Percentiles rank a stretch among this genome's conserved stretches.
phyloP scores from a whole-genome alignment of 2,113 vertebrate species.

The Daphoenositta chrysoptera region DNA sequence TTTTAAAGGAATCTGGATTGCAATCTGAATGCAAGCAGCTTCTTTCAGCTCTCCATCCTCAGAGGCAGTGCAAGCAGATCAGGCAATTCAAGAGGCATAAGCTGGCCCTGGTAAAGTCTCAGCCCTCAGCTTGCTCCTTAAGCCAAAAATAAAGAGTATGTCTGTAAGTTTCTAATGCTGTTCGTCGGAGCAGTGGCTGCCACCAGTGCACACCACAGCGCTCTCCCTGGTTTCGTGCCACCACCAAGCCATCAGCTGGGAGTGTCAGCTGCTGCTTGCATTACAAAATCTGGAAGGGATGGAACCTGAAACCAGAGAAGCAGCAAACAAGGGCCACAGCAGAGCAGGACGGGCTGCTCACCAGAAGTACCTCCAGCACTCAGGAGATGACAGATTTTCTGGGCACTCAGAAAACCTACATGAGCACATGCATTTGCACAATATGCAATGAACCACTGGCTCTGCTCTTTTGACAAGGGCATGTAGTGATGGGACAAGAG shows the following conservation, averaged over 20 bases:
- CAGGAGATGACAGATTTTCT: background rate
- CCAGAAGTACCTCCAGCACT: background rate
- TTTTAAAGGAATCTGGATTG: background rate
- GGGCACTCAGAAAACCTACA: background rate
- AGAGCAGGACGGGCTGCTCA: background rate
- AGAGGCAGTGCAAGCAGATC: background rate
- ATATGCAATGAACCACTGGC: fast-evolving
- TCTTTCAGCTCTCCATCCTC: background rate
- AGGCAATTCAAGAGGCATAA: background rate
- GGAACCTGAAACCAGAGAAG: slow-evolving; percentile 66
- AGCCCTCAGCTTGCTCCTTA: background rate
- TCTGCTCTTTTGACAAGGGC: background rate
- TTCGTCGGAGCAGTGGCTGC: background rate
- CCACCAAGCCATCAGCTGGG: background rate
- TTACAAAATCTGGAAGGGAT: slow-evolving; percentile 57
- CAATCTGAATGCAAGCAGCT: background rate
- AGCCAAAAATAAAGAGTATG: background rate
- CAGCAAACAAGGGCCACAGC: background rate
- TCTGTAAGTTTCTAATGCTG: background rate
- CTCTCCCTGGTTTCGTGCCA: background rate
- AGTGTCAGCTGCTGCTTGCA: slow-evolving; percentile 46
- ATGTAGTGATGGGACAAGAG: background rate
- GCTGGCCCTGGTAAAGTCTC: background rate
- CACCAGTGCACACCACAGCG: background rate
- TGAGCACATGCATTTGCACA: background rate